Conservation (phyloP, 2,888 invertebrate genomes). For the Enchytraeus crypticus region DNA sequence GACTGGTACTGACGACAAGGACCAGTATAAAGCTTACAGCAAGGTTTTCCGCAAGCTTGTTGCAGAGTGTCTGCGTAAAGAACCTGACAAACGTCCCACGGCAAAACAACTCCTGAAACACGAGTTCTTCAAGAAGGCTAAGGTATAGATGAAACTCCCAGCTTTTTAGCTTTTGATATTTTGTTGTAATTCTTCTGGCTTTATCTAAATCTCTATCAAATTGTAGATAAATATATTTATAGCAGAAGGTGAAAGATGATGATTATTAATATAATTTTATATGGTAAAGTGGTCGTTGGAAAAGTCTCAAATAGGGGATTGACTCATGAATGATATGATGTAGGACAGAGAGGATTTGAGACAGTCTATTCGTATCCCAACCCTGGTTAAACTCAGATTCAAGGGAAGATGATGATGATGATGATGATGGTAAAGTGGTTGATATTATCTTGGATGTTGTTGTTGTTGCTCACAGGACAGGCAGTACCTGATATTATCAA, state of each 20-base stretch:
- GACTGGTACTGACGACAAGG: constrained; percentile 87
- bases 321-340: too few relatives aligned
- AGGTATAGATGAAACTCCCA: too few relatives aligned
- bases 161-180: background rate
- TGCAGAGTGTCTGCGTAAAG: constrained; percentile 88
- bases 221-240: background rate
- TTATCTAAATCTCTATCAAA: background rate
- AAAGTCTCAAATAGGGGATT: too few relatives aligned
- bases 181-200: background rate
- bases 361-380: too few relatives aligned
- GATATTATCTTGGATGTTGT: too few relatives aligned
- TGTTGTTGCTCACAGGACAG: too few relatives aligned
- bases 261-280: background rate
- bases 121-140: constrained; percentile 95
- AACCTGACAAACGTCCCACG: constrained; percentile 82
- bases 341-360: too few relatives aligned
- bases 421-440: too few relatives aligned
- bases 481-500: too few relatives aligned
- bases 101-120: constrained; percentile 91
- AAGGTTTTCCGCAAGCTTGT: constrained; percentile 83
- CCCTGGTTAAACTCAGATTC: too few relatives aligned
- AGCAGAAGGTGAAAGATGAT: background rate
- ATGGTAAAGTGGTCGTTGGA: too few relatives aligned
- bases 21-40: constrained; percentile 94
- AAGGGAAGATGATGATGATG: too few relatives aligned